These are phyloP conservation scores for Enteromius thamalakanensis DNA, from an alignment of 2,797 vertebrate species.

Conservation along the genomic window DNA sequence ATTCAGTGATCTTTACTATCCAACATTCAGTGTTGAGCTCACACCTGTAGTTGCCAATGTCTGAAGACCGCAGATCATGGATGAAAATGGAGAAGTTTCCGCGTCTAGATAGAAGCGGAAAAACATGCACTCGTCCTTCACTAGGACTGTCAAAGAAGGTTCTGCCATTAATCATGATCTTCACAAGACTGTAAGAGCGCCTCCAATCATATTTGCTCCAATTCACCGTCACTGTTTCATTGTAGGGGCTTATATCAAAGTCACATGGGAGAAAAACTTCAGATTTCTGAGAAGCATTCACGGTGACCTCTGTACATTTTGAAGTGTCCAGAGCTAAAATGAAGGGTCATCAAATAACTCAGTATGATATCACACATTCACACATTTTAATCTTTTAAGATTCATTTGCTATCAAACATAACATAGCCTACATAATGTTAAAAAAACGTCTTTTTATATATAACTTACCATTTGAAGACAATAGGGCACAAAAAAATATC, in stretches of 20 bases:
- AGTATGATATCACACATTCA: too few species aligned
- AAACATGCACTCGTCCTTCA: slow-evolving; percentile 54
- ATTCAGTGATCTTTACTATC: slow-evolving; percentile 33
- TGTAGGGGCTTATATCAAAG: neutral
- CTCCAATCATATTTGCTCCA: slow-evolving; percentile 49
- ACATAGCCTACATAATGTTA: too few species aligned
- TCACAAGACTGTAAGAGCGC: neutral
- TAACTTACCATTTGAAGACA: slow-evolving; percentile 49
- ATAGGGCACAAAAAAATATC: slow-evolving; percentile 28
- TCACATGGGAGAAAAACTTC: slow-evolving; percentile 54
- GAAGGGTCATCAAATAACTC: neutral
- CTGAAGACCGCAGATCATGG: slow-evolving; percentile 46
- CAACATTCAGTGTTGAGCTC: slow-evolving; percentile 36
- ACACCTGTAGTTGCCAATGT: slow-evolving; percentile 59
- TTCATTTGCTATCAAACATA: too few species aligned
- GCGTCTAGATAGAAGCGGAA: slow-evolving; percentile 46
- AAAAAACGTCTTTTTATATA: neutral
- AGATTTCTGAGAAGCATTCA: slow-evolving; percentile 39
- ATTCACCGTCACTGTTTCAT: neutral
- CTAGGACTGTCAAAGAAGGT: slow-evolving; percentile 50
- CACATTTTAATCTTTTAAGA: too few species aligned
- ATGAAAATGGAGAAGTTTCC: slow-evolving; percentile 64
- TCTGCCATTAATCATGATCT: slow-evolving; percentile 27
- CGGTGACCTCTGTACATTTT: slow-evolving; percentile 17
- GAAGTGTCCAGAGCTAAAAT: slow-evolving; percentile 5